Evolutionary conservation across 2,888 invertebrate species (phyloP), one percentile per base, ranked within the genome.

Genomic region (Meta bourneti): DNA sequence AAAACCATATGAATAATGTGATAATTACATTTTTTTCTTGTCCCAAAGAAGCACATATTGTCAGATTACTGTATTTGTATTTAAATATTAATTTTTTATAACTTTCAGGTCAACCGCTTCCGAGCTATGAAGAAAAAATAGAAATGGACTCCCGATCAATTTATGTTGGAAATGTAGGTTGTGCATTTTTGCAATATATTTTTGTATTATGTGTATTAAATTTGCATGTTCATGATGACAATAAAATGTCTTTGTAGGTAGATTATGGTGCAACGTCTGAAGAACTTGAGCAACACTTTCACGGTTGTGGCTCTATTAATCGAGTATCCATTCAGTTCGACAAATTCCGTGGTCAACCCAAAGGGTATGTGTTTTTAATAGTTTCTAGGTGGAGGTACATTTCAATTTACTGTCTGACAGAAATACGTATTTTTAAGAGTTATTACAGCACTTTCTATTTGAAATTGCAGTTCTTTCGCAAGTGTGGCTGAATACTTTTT

Each of bases 241-340:
- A 61, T 61, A 61, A 11, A 5, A 61, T 61, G 11, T 61, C 78
- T 52, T 71, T 91, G 11, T 34, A 93, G 94, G 93, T 94, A 49
- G 99, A 99, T 95, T 99, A 99, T 95, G 99, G 98, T 13, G 98
- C 99, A 72, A 99, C 99, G 2, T 99, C 99, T 54, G 99, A 99
- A 95, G 99, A 99, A 95, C 95, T 99, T 92, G 99, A 99, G 95
- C 98, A 98, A 94, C 99, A 99, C 95, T 99, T 99, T 95, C 99
- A 99, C 95, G 99, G 99, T 54, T 99, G 99, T 95, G 99, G 99
- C 89, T 98, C 99, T 93, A 98, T 99, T 93, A 99, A 99, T 96
- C 96, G 99, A 95, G 99, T 99, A 93, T 99, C 99, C 93, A 99
- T 99, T 95, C 96, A 99, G 94, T 99, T 99, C 96, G 99, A 99